A percentile compares a stretch with the other conserved stretches of the same genome.
Evolutionary conservation across 2,113 vertebrate genomes (phyloP).

Genomic region (Equus przewalskii): DNA sequence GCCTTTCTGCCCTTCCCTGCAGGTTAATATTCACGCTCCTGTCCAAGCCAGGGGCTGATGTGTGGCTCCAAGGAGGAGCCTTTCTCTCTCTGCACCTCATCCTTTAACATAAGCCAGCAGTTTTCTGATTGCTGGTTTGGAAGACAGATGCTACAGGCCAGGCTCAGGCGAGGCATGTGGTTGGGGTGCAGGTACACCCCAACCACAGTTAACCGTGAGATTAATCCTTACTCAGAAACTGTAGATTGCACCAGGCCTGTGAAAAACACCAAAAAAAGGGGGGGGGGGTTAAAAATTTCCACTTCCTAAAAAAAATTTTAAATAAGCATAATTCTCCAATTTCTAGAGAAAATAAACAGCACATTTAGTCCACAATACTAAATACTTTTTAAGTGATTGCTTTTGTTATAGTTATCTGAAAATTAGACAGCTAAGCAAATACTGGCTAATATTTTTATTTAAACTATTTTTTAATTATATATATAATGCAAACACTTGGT

Average conservation of each 20-base stretch:
- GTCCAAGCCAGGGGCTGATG: not conserved
- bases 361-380: not conserved
- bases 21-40: not conserved
- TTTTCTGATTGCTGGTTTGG: not conserved
- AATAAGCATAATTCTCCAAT: not conserved
- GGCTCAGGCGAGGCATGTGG: not conserved
- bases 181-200: not conserved
- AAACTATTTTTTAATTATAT: not conserved
- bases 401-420: not conserved
- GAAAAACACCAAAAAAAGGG: not conserved
- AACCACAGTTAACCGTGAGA: not conserved
- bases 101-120: not conserved
- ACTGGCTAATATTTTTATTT: not conserved
- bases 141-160: not conserved
- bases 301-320: not conserved
- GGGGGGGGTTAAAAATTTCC: not conserved
- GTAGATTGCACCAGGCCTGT: too few relatives aligned
- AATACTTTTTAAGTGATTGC: not conserved
- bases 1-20: constrained; percentile 69
- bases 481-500: not conserved
- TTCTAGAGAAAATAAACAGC: not conserved
- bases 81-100: not conserved
- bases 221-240: not conserved
- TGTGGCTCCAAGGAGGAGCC: not conserved
- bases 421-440: not conserved